phyloP scores from a whole-genome alignment of 2,888 invertebrate genomes.

The Agrotis ipsilon region DNA sequence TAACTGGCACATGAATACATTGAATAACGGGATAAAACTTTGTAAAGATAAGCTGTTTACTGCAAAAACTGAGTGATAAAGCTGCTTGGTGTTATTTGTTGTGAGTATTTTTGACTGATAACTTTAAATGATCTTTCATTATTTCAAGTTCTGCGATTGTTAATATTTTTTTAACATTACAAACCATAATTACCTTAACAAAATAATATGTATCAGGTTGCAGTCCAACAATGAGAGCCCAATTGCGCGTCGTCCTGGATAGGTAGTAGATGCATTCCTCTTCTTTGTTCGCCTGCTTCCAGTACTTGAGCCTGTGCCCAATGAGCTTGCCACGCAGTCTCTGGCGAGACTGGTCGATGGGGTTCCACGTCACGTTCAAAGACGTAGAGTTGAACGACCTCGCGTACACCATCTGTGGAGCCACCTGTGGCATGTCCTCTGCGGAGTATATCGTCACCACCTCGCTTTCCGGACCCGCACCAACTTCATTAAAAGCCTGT shows the following conservation, averaged over 20 bases:
- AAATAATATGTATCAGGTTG: slow-evolving; percentile 98
- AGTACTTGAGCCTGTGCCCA: slow-evolving; percentile 98
- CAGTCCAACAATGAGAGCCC: slow-evolving; percentile 98
- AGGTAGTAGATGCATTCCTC: slow-evolving; percentile 96
- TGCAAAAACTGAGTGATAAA: not conserved
- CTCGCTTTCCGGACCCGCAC: slow-evolving; percentile 95
- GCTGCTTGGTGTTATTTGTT: not conserved
- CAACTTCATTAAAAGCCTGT: slow-evolving; percentile 95
- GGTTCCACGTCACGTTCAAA: slow-evolving; percentile 97
- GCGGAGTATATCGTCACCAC: slow-evolving; percentile 95
- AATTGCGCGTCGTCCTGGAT: slow-evolving; percentile 95
- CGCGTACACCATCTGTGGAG: slow-evolving; percentile 96
- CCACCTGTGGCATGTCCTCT: slow-evolving; percentile 97
- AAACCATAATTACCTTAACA: slow-evolving; percentile 92
- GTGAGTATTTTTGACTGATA: not conserved
- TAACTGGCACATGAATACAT: not conserved
- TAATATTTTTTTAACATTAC: too few relatives aligned
- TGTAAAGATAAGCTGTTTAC: not conserved
- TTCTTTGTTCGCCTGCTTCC: slow-evolving; percentile 94
- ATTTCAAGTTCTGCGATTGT: too few relatives aligned
- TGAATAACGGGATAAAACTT: not conserved
- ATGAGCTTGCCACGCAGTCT: slow-evolving; percentile 97
- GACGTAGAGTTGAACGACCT: slow-evolving; percentile 97
- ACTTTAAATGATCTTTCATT: not conserved
- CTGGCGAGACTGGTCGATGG: slow-evolving; percentile 96